These are phyloP conservation scores for Agapornis canus DNA, from an alignment of 2,797 vertebrate genomes.

Conservation along the genomic window DNA sequence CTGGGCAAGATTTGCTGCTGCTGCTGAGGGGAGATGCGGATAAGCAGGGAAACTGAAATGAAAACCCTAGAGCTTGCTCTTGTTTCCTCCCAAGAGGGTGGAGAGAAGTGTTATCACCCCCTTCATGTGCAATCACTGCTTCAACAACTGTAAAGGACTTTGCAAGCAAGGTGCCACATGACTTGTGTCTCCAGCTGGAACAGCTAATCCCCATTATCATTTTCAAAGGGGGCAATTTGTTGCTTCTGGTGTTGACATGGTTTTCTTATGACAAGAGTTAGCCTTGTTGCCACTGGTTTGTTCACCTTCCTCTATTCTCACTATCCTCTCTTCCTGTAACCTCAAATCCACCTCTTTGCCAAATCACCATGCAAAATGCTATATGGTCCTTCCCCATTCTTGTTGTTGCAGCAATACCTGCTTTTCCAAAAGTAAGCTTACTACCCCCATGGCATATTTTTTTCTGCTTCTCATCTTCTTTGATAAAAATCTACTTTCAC, in stretches of 20 bases:
- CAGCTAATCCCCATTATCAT: neutral
- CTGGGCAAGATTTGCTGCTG: neutral
- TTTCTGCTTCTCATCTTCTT: neutral
- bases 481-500: slow-evolving; percentile 9
- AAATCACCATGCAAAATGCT: neutral
- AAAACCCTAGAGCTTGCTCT: neutral
- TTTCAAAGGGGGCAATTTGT: neutral
- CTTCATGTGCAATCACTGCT: neutral
- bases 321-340: neutral
- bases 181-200: neutral
- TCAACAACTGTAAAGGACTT: neutral
- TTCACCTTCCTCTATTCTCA: neutral
- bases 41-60: neutral
- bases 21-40: neutral
- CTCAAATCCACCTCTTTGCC: neutral
- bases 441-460: neutral
- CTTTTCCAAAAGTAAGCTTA: neutral
- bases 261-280: neutral
- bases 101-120: neutral
- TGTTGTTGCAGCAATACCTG: neutral
- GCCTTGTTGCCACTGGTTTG: neutral
- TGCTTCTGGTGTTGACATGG: neutral
- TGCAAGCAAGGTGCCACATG: neutral
- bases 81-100: neutral
- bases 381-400: neutral